Percentiles rank a stretch among this genome's conserved stretches.
Conservation (phyloP, 2,797 vertebrate genomes). For the Sebastolobus altivelis region DNA sequence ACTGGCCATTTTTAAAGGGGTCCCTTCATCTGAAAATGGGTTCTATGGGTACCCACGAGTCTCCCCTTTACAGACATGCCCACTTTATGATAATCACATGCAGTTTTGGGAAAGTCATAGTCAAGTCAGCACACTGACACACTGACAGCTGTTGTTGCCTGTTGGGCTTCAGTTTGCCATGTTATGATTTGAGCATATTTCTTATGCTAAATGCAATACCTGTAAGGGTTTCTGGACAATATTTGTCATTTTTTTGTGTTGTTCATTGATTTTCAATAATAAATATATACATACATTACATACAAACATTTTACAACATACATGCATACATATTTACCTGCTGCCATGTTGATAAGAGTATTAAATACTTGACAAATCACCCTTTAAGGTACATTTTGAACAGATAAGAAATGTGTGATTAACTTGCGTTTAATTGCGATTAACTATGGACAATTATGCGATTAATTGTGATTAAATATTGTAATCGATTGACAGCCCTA, state of each 20-base stretch:
- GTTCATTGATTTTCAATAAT: not conserved
- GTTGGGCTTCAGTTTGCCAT: not conserved
- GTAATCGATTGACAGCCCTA: not conserved
- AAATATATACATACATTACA: not conserved
- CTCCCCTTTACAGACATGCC: too few species aligned
- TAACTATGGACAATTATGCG: not conserved
- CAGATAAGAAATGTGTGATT: not conserved
- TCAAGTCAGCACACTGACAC: too few species aligned
- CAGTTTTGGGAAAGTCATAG: too few species aligned
- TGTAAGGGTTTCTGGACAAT: not conserved
- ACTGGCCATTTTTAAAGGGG: too few species aligned
- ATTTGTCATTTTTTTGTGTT: not conserved
- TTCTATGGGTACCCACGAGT: too few species aligned
- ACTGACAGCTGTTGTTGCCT: too few species aligned
- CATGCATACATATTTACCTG: too few species aligned
- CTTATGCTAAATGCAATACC: not conserved
- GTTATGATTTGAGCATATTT: not conserved
- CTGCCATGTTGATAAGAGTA: too few species aligned
- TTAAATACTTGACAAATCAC: too few species aligned
- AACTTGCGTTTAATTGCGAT: not conserved
- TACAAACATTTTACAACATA: not conserved
- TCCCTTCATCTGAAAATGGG: too few species aligned
- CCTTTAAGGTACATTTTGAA: too few species aligned
- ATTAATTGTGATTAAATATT: not conserved
- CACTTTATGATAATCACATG: too few species aligned